Base-by-base conservation (phyloP, 2,113 vertebrate genomes). In the Dolichotis patagonum region DNA sequence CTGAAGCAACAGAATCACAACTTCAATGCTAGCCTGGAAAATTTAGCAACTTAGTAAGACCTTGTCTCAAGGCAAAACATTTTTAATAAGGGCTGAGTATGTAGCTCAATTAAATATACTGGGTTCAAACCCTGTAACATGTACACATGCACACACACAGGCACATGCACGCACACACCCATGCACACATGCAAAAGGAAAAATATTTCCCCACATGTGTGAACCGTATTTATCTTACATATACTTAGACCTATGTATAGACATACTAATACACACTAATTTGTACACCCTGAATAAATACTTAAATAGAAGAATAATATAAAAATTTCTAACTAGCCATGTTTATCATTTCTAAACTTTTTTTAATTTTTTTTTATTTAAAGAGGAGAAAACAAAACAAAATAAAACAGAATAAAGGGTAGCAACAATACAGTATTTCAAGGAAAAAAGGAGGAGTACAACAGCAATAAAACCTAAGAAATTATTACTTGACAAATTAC, bases 251-350 rank as follows among this genome's bases (percentile, higher is more conserved):
- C 20, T 60, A 46, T 41, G 1, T 71, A 46, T 54, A 88, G 17
- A 62, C 46, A 77, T 71, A n/a, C 1, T 62, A 49, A 77, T 67
- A 84, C 7, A 14, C 63, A 41, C 16, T 73, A 71, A 63, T 78
- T 89, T 93, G 41, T 49, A 91, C 38, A 54, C n/a, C n/a, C 32
- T 81, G 16, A 85, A 62, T 88, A 84, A 88, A 91, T 84, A 35
- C 16, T 96, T 49, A 69, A 69, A 38, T 38, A 56, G 41, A 10
- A 71, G 16, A 62, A 85, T 60, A 63, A 46, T 32, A n/a, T 89
- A 85, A 81, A 85, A 65, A 26, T 4, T 63, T 84, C 87, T 92
- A 88, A 73, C 38, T 85, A 13, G 30, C 80, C 43, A 54, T 62
- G n/a, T 92, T 32, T 73, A 38, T 63, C 30, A 54, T n/a, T n/a